Percentiles rank a stretch among this genome's conserved stretches.
Evolutionary conservation across 2,888 invertebrate genomes (phyloP).

Genomic region (Netelia fuscicornis): DNA sequence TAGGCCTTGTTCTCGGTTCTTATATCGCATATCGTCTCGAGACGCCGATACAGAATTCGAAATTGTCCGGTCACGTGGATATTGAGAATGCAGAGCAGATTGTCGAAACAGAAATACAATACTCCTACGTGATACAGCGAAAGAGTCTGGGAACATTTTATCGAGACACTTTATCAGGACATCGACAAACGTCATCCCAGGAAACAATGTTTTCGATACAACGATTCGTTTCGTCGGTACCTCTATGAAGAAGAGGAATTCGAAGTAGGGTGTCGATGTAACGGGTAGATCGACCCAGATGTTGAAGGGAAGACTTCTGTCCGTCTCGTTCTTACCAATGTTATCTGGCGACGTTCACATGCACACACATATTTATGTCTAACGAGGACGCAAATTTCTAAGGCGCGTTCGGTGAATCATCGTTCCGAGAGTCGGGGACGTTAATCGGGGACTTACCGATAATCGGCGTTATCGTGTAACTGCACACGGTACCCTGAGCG

Average conservation of each 20-base stretch:
- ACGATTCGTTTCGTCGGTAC: slow-evolving; percentile 37
- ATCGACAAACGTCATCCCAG: not conserved
- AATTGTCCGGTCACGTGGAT: slow-evolving; percentile 73
- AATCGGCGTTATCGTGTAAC: slow-evolving; percentile 65
- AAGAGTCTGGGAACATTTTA: slow-evolving; percentile 26
- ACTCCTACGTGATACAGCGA: slow-evolving; percentile 69
- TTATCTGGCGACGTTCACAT: slow-evolving; percentile 57
- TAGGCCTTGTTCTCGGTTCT: slow-evolving; percentile 6
- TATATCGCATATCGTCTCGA: slow-evolving; percentile 58
- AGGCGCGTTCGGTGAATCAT: no score
- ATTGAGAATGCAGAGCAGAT: slow-evolving; percentile 71
- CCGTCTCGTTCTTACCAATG: slow-evolving; percentile 69
- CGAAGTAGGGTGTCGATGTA: slow-evolving; percentile 72
- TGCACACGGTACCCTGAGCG: slow-evolving; percentile 63
- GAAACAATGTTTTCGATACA: no score
- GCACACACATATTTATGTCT: not conserved
- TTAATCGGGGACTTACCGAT: slow-evolving; percentile 64
- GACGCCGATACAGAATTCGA: slow-evolving; percentile 69
- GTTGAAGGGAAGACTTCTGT: slow-evolving; percentile 74
- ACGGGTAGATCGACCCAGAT: slow-evolving; percentile 71
- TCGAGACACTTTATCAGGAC: not conserved
- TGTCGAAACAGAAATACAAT: slow-evolving; percentile 75
- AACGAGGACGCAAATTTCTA: not conserved
- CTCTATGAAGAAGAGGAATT: slow-evolving; percentile 68
- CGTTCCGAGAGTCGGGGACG: no score